Evolutionary conservation across 2,797 vertebrate genomes (phyloP), one percentile per base, ranked within the genome.

Genomic region (Buceros bicornis): DNA sequence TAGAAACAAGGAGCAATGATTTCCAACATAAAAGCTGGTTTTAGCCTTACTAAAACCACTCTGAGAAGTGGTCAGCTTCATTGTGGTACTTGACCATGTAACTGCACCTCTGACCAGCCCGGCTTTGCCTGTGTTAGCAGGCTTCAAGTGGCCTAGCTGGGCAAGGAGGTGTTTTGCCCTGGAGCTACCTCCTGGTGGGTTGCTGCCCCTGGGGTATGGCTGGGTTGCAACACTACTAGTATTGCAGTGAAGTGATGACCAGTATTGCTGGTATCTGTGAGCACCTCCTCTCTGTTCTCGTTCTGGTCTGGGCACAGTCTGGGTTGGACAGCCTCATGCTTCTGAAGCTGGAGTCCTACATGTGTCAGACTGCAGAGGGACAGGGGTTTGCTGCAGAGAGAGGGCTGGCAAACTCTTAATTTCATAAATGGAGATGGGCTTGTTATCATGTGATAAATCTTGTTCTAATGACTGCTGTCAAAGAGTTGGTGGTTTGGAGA

Each of bases 11-110:
- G 7, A 90, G 13, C 28, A 13, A 3, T 15, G 9, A 10, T n/a
- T 78, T 79, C 42, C 45, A 61, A 33, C 24, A 22, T 0, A 33
- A 33, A 33, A 33, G 33, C 33, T 33, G 33, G 33, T 33, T 33
- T 33, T 33, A 33, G 11, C 19, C 71, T 56, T 40, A 2, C 31
- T 37, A 35, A 77, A 76, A 31, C 47, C 62, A 61, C 11, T 61
- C 35, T 42, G 33, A 45, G 33, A 22, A 53, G 26, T 4, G 14
- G 40, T 16, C 14, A 80, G 24, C 5, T 70, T 58, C 17, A 3
- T 1, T 0, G 0, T 47, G 35, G 10, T 67, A 29, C 42, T 15
- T 65, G 45, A 6, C 42, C 70, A 14, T 0, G 1, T 21, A 40
- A 20, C 5, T 47, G 7, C 16, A 5, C 21, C n/a, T 87, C 51